Base-by-base conservation (phyloP, 2,113 vertebrate species). In the Lonchura striata region DNA sequence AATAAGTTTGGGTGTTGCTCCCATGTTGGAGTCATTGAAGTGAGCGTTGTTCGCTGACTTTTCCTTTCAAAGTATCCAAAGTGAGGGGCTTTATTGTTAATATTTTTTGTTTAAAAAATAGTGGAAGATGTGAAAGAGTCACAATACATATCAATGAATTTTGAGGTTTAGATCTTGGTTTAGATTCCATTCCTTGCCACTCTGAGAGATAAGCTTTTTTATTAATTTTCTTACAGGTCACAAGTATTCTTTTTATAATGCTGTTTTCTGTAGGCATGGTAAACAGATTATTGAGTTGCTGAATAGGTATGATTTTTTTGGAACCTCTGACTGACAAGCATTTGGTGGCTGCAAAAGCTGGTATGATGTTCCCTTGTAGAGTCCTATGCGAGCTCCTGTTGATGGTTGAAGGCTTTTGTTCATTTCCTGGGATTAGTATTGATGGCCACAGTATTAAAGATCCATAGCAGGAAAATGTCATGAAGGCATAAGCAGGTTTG, bases 381-480 rank as follows among this genome's bases (percentile, higher is more conserved):
- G 12, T 54, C 7, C 11, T 1, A 0, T 25, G 44, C 44, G 33
- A 80, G 33, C 4, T 4, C 7, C 42, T 75, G 15, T 78, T 13
- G 4, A 12, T 63, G n/a, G 16, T 20, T 9, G 11, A 46, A 71
- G 22, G 5, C 33, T 80, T 77, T 76, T 44, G 11, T 92, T 86
- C 1, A 2, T 46, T 74, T 86, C 80, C 24, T 80, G 69, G 39
- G 30, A 52, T 50, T 69, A 10, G 2, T 35, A 15, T 46, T 0
- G 2, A 28, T 46, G 50, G 37, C 50, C 54, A 15, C 5, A 47
- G 28, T 41, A 61, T 37, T 60, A 47, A 71, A 79, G 19, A 19
- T 76, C 28, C 9, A 15, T 0, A 0, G 19, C 35, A 77, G 72
- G 19, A 71, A 91, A 72, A 64, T 39, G 56, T 12, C 22, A 20